Evolutionary conservation across 1,140 invertebrate species (phyloP).

Genomic region (Pentalonia nigronervosa): DNA sequence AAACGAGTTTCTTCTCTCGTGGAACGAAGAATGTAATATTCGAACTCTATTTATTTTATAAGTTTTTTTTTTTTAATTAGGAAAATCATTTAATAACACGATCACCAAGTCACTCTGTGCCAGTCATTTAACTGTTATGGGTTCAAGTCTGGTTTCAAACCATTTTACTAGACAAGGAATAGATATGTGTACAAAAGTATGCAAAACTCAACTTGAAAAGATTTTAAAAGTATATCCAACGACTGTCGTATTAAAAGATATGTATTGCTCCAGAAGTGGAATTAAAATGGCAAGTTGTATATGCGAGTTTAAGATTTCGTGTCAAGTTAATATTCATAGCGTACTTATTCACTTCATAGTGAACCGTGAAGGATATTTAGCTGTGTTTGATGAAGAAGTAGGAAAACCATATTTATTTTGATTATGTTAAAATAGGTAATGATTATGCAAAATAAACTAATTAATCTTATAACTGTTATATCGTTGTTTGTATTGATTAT

Average conservation of each 20-base stretch:
- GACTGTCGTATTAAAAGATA: neutral
- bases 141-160: neutral
- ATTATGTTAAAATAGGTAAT: neutral
- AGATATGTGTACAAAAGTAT: neutral
- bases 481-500: neutral
- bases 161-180: neutral
- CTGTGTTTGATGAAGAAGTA: conserved; percentile 7
- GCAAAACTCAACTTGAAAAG: neutral
- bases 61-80: neutral
- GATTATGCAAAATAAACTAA: neutral
- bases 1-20: no score
- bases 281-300: conserved; percentile 1
- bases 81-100: neutral
- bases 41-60: neutral
- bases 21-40: neutral
- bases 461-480: neutral
- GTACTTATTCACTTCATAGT: neutral
- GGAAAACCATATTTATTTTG: conserved; percentile 1
- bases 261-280: neutral
- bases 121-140: neutral
- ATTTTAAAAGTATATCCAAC: conserved; percentile 9
- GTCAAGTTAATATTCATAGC: neutral
- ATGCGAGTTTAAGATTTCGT: neutral
- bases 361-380: conserved; percentile 6
- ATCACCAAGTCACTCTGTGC: neutral